Conservation (phyloP, 1,140 invertebrate genomes). For the Diabrotica undecimpunctata region DNA sequence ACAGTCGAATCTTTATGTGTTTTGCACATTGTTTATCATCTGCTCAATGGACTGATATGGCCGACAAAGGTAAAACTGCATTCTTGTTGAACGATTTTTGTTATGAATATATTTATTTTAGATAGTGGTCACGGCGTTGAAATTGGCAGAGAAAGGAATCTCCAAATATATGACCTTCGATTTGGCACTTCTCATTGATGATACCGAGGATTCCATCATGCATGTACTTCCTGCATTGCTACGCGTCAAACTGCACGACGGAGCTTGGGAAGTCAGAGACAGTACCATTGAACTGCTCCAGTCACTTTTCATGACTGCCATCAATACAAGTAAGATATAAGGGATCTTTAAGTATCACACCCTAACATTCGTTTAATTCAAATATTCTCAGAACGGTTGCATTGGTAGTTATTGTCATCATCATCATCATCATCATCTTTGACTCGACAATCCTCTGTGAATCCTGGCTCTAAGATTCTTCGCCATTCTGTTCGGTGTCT, state of each 20-base stretch:
- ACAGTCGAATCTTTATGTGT: slow-evolving; percentile 64
- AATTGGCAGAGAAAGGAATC: slow-evolving; percentile 63
- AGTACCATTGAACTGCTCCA: slow-evolving; percentile 67
- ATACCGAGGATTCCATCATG: slow-evolving; percentile 59
- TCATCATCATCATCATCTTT: too few relatives aligned
- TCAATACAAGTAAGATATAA: slow-evolving; percentile 58
- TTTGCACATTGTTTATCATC: slow-evolving; percentile 45
- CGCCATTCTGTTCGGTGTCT: too few relatives aligned
- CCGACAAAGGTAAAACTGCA: slow-evolving; percentile 41
- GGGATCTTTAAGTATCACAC: too few relatives aligned
- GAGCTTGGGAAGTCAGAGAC: slow-evolving; percentile 71
- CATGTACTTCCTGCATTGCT: slow-evolving; percentile 62
- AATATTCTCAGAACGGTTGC: background rate
- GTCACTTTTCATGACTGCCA: slow-evolving; percentile 62
- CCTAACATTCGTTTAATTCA: background rate
- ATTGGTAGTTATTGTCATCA: too few relatives aligned
- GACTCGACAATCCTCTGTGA: too few relatives aligned
- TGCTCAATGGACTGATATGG: slow-evolving; percentile 47
- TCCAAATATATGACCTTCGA: slow-evolving; percentile 72
- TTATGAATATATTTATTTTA: too few relatives aligned
- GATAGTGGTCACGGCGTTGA: slow-evolving; percentile 65
- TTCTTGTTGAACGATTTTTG: too few relatives aligned
- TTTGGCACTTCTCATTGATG: slow-evolving; percentile 65
- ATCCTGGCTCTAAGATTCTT: too few relatives aligned
- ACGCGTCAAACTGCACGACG: slow-evolving; percentile 64